Evolutionary conservation across 2,797 vertebrate species (phyloP).

Genomic region (Rachycentron canadum): DNA sequence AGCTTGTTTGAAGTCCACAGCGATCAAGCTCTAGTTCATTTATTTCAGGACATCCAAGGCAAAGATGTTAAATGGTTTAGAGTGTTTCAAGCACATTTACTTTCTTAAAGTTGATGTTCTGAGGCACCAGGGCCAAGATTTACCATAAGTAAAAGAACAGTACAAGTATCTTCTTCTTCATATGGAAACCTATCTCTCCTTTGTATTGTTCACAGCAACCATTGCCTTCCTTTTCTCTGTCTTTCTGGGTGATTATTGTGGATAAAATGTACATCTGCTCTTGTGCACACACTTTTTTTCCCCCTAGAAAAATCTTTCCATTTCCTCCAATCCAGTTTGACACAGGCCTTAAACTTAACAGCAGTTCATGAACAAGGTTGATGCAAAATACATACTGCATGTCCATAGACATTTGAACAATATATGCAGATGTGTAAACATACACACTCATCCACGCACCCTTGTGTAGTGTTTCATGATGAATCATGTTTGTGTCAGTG

Average conservation of each 20-base stretch:
- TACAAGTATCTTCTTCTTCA: not conserved
- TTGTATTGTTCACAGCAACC: not conserved
- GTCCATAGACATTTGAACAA: constrained; percentile 5
- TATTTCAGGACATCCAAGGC: not conserved
- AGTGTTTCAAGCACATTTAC: not conserved
- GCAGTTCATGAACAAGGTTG: not conserved
- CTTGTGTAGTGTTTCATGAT: constrained; percentile 43
- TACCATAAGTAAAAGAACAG: not conserved
- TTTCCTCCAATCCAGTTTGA: constrained; percentile 5
- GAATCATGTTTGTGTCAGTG: constrained; percentile 52
- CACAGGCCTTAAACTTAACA: constrained; percentile 5
- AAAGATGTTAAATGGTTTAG: not conserved
- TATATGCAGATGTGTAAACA: constrained; percentile 42
- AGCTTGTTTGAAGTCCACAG: constrained; percentile 21
- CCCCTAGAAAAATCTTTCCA: not conserved
- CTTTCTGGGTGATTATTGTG: not conserved
- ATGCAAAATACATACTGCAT: constrained; percentile 39
- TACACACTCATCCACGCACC: not conserved
- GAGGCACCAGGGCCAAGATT: not conserved
- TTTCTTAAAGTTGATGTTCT: not conserved
- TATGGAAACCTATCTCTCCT: not conserved
- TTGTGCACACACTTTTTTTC: not conserved
- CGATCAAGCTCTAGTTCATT: not conserved
- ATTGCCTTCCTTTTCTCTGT: not conserved
- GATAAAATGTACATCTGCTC: not conserved